A percentile compares a stretch with the other conserved stretches of the same genome.
Conservation (phyloP, 2,113 vertebrate species). For the Pipra filicauda region DNA sequence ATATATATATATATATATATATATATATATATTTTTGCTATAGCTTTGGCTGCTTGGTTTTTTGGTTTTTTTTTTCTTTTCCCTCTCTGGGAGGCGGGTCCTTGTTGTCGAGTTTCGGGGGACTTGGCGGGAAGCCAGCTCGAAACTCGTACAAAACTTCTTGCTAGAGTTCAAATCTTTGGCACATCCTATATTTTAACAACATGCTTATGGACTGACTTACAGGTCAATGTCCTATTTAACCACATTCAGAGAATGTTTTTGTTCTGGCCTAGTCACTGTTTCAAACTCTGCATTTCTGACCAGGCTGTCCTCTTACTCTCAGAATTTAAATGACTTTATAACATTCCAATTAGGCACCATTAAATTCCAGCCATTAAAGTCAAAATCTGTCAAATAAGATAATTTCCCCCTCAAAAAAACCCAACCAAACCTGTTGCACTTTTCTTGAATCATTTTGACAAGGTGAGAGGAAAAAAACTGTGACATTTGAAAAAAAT, state of each 20-base stretch:
- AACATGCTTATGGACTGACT: not conserved
- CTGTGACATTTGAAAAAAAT: not conserved
- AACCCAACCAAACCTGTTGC: accelerated
- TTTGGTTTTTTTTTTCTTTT: no score
- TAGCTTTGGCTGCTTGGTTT: no score
- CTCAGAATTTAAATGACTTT: not conserved
- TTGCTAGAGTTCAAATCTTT: not conserved
- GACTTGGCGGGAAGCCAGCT: no score
- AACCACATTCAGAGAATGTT: not conserved
- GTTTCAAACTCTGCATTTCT: not conserved
- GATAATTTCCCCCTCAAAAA: not conserved
- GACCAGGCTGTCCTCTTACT: not conserved
- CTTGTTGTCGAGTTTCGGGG: no score
- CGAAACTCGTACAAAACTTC: no score
- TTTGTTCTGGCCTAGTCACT: not conserved
- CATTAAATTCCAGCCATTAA: not conserved
- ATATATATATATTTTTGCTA: no score
- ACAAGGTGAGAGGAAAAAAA: not conserved
- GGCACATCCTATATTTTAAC: not conserved
- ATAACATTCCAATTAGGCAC: not conserved
- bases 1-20: no score
- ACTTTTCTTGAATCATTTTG: not conserved
- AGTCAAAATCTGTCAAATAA: not conserved
- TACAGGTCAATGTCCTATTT: not conserved
- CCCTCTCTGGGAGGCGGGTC: no score